A percentile compares a stretch with the other conserved stretches of the same genome.
Conservation (phyloP, 2,888 invertebrate genomes). For the Eupithecia insigniata region DNA sequence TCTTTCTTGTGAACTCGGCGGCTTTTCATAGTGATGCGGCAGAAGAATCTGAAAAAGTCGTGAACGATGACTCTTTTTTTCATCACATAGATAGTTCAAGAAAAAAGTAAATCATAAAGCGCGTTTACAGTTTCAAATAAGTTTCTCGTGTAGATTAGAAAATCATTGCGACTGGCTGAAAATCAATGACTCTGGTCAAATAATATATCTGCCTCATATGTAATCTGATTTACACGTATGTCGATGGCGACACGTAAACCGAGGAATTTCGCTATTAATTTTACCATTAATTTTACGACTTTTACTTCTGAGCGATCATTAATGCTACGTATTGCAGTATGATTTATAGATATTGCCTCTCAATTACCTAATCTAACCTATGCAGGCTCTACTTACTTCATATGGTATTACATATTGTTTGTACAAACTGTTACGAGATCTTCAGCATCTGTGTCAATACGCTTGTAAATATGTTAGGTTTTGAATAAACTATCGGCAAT, state of each 20-base stretch:
- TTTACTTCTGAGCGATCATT: slow-evolving; percentile 42
- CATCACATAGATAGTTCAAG: background rate
- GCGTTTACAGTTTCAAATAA: background rate
- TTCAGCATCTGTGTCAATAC: slow-evolving; percentile 24
- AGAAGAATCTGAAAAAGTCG: background rate
- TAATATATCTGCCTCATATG: background rate
- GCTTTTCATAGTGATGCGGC: background rate
- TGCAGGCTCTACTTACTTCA: slow-evolving; percentile 35
- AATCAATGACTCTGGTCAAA: background rate
- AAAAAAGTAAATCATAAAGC: background rate
- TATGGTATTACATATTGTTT: slow-evolving; percentile 31
- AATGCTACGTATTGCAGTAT: slow-evolving; percentile 38
- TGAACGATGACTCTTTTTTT: background rate
- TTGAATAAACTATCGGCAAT: background rate
- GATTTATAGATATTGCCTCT: slow-evolving; percentile 44
- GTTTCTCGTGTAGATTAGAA: background rate
- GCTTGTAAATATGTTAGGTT: slow-evolving; percentile 13
- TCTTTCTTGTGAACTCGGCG: background rate
- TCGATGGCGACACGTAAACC: slow-evolving; percentile 2
- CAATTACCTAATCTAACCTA: slow-evolving; percentile 38
- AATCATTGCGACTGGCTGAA: background rate
- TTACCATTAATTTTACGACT: slow-evolving; percentile 17
- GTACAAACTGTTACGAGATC: slow-evolving; percentile 16
- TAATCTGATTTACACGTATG: background rate
- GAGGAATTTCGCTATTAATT: slow-evolving; percentile 11